Evolutionary conservation across 2,113 vertebrate genomes (phyloP), one percentile per base, ranked within the genome.

Genomic region (Macaca mulatta): DNA sequence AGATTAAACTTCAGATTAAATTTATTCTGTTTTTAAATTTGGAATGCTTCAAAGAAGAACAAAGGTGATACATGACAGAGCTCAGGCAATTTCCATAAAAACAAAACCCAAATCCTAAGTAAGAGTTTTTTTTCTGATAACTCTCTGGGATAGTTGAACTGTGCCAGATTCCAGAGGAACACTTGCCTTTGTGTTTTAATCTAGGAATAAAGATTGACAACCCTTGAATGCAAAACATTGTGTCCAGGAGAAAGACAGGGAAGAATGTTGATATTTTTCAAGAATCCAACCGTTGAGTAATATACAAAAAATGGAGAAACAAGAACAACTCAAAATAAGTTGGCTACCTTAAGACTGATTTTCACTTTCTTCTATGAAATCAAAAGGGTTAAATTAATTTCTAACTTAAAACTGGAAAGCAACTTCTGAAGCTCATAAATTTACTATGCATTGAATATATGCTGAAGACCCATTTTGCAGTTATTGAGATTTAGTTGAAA

Each of bases 101-200:
- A 98, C 86, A 97, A 96, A 98, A 83, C 7, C 61, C 86, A 97
- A 98, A 97, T 93, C 88, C 95, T 92, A 83, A 96, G 55, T 96
- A 94, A 82, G 88, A 94, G 97, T 64, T 93, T 96, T 97, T 96
- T 96, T 98, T 92, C 75, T 96, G 86, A 87, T 97, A 98, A 96
- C 97, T 97, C 96, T 64, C 93, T 32, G 96, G 98, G 97, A 88
- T 96, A 35, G 84, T 94, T 40, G 38, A 90, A 87, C 69, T 85
- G 75, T 98, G 97, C 98, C 97, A 98, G 93, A 57, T 96, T 95
- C 97, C 97, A 97, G 82, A 93, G 93, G 64, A 92, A 43, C 64
- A 70, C 32, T 69, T 97, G 96, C 61, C 64, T 81, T 97, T 8
- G 0, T 89, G 82, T 97, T 98, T 96, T 95, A 98, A 97, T 97